Conservation (phyloP, 2,113 vertebrate genomes). For the Sciurus niger region DNA sequence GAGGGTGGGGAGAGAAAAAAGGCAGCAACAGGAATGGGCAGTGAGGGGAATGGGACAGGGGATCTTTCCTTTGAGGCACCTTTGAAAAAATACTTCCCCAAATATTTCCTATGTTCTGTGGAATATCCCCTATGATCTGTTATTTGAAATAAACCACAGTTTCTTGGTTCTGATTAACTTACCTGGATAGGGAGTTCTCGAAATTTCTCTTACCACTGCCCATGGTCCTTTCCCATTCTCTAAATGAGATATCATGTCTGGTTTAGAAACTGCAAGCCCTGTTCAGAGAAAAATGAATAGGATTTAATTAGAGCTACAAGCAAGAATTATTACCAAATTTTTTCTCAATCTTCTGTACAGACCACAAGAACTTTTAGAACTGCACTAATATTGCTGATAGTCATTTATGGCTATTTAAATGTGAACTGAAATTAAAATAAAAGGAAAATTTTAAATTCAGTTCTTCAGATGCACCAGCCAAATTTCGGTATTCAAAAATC, state of each 20-base stretch:
- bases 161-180: slow-evolving; percentile 40
- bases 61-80: neutral
- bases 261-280: slow-evolving; percentile 80
- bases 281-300: slow-evolving; percentile 45
- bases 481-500: slow-evolving; percentile 7
- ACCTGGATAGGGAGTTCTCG: slow-evolving; percentile 62
- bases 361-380: neutral
- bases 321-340: slow-evolving; percentile 26
- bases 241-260: slow-evolving; percentile 79
- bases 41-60: neutral
- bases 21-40: neutral
- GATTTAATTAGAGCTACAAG: neutral
- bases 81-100: neutral
- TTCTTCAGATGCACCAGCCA: slow-evolving; percentile 3
- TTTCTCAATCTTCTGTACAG: neutral
- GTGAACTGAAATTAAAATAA: slow-evolving; percentile 51
- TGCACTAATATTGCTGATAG: neutral
- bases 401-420: neutral
- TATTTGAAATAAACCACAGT: slow-evolving; percentile 4
- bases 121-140: neutral
- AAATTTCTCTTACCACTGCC: slow-evolving; percentile 67
- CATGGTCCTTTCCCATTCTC: slow-evolving; percentile 73
- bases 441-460: slow-evolving; percentile 56
- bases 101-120: slow-evolving; percentile 33
- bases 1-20: neutral